Evolutionary conservation across 2,888 invertebrate species (phyloP).

Genomic region (Tipula vernalis): DNA sequence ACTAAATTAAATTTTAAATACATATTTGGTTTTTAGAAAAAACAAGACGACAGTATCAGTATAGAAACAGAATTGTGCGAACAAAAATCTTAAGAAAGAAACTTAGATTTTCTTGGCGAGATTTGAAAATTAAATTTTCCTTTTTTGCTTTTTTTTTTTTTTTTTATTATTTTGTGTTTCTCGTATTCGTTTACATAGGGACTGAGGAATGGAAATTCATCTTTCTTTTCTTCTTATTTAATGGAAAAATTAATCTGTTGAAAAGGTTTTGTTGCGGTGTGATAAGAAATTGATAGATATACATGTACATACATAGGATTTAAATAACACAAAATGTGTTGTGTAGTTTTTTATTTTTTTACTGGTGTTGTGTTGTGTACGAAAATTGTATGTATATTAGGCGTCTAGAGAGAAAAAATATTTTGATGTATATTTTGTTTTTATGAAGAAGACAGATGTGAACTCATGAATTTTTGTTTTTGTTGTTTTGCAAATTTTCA

Average conservation of each 20-base stretch:
- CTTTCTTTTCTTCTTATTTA: background rate
- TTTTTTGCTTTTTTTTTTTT: background rate
- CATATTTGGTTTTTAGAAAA: background rate
- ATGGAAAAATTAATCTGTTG: constrained; percentile 4
- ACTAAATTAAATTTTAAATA: background rate
- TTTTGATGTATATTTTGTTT: background rate
- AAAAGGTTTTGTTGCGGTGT: background rate
- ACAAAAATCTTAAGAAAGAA: background rate
- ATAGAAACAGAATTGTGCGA: background rate
- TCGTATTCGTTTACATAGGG: background rate
- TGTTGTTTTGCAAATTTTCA: background rate
- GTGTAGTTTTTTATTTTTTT: background rate
- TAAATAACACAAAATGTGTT: background rate
- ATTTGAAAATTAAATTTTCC: background rate
- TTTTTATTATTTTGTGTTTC: background rate
- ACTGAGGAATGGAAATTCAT: background rate
- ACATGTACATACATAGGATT: background rate
- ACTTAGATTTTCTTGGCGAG: background rate
- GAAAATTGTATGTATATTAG: background rate
- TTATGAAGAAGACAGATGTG: background rate
- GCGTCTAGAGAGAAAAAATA: background rate
- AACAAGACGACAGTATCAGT: background rate
- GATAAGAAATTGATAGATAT: background rate
- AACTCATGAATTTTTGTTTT: background rate
- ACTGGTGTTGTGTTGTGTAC: background rate